Evolutionary conservation across 1,140 invertebrate genomes (phyloP), one percentile per base, ranked within the genome.

Genomic region (Conus betulinus): DNA sequence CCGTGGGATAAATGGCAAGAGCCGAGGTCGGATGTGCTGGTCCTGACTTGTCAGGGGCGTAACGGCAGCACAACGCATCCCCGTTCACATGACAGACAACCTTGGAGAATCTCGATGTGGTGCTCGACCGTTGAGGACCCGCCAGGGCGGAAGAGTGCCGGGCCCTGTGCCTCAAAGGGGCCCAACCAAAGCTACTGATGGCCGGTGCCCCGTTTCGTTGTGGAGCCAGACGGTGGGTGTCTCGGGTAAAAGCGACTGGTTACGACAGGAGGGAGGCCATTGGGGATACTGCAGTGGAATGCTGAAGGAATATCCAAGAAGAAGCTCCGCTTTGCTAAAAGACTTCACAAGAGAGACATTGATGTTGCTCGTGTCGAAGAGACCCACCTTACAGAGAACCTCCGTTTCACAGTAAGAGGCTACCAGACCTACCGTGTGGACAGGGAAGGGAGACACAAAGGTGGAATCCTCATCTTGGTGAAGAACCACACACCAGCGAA

Each of bases 361-460:
- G 74, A 78, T 78, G n/a, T 78, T 20, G 74, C 74, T 23, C 5
- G 74, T 23, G n/a, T 78, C 74, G 3, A 78, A 5, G 74, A 78
- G 74, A 78, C 39, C 74, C 23, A 11, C 11, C 74, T 23, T 78
- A 23, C 11, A 11, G n/a, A 39, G n/a, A 78, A 78, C 74, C 74
- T 78, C 0, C 74, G 74, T 10, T 78, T 78, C 74, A 78, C 74
- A n/a, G 74, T 78, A 78, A 78, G 74, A 78, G 74, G 74, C 74
- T 78, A 78, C 74, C 74, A 78, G 27, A 78, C 74, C 74, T 78
- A 78, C 74, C 13, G 74, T 20, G 74, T 83, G 81, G 81, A 83
- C 52, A 39, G 81, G 23, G 25, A 83, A 39, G 81, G 51, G 2
- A 83, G 81, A 23, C 81, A 83, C 39, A 39, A 39, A 39, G 39